Conservation (phyloP, 2,113 vertebrate genomes). For the Martes martes region DNA sequence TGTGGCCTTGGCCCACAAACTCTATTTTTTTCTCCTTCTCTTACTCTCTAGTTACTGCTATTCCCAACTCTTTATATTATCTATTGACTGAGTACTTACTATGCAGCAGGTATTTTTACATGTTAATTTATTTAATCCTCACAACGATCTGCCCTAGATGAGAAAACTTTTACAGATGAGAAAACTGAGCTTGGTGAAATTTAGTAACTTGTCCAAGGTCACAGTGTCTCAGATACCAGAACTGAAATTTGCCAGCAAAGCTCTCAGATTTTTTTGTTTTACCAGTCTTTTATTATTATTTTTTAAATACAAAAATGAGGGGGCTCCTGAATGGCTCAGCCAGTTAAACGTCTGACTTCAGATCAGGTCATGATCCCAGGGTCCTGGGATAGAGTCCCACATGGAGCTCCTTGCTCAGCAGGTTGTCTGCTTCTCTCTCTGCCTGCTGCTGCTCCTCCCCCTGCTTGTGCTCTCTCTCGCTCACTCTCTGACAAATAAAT, state of each 20-base stretch:
- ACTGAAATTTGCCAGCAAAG: background rate
- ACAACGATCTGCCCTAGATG: background rate
- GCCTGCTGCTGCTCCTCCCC: background rate
- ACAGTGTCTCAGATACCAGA: background rate
- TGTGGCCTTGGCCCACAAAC: background rate
- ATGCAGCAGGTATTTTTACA: background rate
- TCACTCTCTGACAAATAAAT: background rate
- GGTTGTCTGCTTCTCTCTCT: background rate
- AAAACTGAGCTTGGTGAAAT: background rate
- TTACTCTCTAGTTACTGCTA: background rate
- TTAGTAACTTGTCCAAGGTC: background rate
- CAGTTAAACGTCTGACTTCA: no score
- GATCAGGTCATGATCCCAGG: no score
- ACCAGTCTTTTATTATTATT: slow-evolving; percentile 8
- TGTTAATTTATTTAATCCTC: slow-evolving; percentile 26
- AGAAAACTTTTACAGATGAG: slow-evolving; percentile 7
- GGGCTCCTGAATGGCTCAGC: background rate
- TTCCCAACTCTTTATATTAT: background rate
- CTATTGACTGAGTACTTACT: background rate
- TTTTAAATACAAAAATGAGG: background rate
- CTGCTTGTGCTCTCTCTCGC: background rate
- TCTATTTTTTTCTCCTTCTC: background rate
- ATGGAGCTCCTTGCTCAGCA: no score
- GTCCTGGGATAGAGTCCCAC: no score
- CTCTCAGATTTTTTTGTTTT: background rate